Percentiles rank a stretch among this genome's conserved stretches.
phyloP scores from a whole-genome alignment of 2,888 invertebrate species.

The Heliconius ethilla region DNA sequence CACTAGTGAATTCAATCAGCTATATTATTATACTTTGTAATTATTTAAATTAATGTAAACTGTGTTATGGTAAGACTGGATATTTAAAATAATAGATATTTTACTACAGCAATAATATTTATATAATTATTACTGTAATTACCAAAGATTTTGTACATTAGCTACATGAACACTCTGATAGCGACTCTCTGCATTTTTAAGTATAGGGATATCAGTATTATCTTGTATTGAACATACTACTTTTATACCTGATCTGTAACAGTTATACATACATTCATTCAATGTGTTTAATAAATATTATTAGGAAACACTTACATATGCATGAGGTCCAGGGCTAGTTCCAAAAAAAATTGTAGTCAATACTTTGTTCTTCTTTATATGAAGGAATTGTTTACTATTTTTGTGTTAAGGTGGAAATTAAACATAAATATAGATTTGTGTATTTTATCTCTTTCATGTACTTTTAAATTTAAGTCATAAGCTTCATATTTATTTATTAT shows the following conservation, averaged over 20 bases:
- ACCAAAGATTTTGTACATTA: conserved; percentile 33
- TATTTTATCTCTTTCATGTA: background rate
- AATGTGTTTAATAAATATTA: conserved; percentile 1
- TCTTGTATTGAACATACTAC: conserved; percentile 9
- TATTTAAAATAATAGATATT: conserved; percentile 26
- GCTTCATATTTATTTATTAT: conserved; percentile 13
- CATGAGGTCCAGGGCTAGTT: background rate
- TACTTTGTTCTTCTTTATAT: background rate
- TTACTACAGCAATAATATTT: conserved; percentile 31
- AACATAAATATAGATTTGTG: background rate
- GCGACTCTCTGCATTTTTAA: background rate
- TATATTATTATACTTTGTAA: conserved; percentile 10
- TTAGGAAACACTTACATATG: conserved; percentile 1
- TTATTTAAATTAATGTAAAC: conserved; percentile 17
- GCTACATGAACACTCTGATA: conserved; percentile 3
- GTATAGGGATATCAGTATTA: conserved; percentile 18
- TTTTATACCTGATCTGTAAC: conserved; percentile 23
- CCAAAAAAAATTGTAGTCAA: conserved; percentile 1
- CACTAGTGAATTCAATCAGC: conserved; percentile 1
- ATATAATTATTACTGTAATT: conserved; percentile 22
- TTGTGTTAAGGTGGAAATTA: background rate
- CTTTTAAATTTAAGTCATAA: background rate
- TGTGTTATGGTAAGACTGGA: conserved; percentile 33
- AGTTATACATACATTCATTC: background rate
- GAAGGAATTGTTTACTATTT: background rate